Evolutionary conservation across 2,113 vertebrate genomes (phyloP).

Genomic region (Notothenia rossii): DNA sequence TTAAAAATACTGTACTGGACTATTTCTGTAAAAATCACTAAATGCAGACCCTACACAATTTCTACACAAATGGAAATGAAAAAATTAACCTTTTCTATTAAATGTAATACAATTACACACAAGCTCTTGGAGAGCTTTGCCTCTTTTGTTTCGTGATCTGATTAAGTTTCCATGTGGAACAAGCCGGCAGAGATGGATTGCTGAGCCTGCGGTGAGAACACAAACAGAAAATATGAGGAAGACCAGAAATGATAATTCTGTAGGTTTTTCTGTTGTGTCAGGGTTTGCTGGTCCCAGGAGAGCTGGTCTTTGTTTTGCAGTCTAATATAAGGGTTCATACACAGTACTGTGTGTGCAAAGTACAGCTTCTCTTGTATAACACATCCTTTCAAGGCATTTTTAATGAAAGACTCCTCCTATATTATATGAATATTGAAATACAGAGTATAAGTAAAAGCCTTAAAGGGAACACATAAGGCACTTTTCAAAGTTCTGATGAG

Average conservation of each 20-base stretch:
- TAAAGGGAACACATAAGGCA: no score
- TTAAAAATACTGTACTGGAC: neutral
- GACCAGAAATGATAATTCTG: conserved; percentile 43
- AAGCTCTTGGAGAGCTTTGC: conserved; percentile 46
- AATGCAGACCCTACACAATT: conserved; percentile 10
- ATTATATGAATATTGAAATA: neutral
- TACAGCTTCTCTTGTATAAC: neutral
- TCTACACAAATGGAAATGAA: conserved; percentile 47
- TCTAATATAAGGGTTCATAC: conserved; percentile 1
- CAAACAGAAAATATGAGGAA: conserved; percentile 43
- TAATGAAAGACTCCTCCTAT: neutral
- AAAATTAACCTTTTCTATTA: conserved; percentile 48
- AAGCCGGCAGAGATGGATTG: conserved; percentile 52
- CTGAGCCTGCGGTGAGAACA: conserved; percentile 34
- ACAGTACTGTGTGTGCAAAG: neutral
- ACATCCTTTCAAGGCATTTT: neutral
- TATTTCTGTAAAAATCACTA: conserved; percentile 6
- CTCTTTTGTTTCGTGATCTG: conserved; percentile 66
- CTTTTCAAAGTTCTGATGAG: no score
- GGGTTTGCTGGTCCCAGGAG: conserved; percentile 5
- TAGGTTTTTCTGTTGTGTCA: conserved; percentile 17
- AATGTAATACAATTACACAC: conserved; percentile 65
- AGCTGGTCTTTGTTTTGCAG: neutral
- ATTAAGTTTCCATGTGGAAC: conserved; percentile 64
- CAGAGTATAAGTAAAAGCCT: no score